A percentile compares a stretch with the other conserved stretches of the same genome.
These are phyloP conservation scores for Alloplasta piceator DNA, from an alignment of 2,888 invertebrate genomes.

Conservation along the genomic window DNA sequence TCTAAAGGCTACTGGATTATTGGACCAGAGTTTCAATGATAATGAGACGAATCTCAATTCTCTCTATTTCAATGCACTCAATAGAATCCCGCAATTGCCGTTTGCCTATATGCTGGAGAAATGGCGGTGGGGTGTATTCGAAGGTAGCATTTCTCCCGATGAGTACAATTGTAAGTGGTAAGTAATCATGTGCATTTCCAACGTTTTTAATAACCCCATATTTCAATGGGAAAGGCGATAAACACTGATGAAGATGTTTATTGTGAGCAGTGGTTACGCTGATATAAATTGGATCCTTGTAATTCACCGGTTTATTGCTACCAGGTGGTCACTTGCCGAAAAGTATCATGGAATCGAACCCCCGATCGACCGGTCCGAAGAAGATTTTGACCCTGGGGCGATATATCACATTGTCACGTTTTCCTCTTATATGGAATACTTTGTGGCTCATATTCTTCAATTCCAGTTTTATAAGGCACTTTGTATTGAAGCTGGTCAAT, in stretches of 20 bases:
- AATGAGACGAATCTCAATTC: conserved; percentile 76
- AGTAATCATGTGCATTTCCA: too few relatives aligned
- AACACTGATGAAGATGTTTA: too few relatives aligned
- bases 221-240: too few relatives aligned
- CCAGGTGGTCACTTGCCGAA: conserved; percentile 82
- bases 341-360: conserved; percentile 87
- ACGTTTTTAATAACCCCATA: too few relatives aligned
- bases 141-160: conserved; percentile 85
- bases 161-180: conserved; percentile 88
- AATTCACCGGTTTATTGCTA: background rate
- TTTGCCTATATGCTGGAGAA: conserved; percentile 85
- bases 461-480: conserved; percentile 93
- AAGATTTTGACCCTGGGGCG: conserved; percentile 86
- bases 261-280: too few relatives aligned
- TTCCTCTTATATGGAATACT: conserved; percentile 86
- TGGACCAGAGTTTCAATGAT: conserved; percentile 78
- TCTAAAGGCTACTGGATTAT: conserved; percentile 85
- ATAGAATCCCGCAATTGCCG: too few relatives aligned
- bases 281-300: too few relatives aligned
- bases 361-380: conserved; percentile 86
- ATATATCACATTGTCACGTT: conserved; percentile 84
- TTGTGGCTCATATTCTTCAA: conserved; percentile 91
- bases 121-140: conserved; percentile 87
- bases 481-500: conserved; percentile 91
- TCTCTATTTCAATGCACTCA: conserved; percentile 85